phyloP scores from a whole-genome alignment of 2,113 vertebrate species.

The Gymnorhina tibicen region DNA sequence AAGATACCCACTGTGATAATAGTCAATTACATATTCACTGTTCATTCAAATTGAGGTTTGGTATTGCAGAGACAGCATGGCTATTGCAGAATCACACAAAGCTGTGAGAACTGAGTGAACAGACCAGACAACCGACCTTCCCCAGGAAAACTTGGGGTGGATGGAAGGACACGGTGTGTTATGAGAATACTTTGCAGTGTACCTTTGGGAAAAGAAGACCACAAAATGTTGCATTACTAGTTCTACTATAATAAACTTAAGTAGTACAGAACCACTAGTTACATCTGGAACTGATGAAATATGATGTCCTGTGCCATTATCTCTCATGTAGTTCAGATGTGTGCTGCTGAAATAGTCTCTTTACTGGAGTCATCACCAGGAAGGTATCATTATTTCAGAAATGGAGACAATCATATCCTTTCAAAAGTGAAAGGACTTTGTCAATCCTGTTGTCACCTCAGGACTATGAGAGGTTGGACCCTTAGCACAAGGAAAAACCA shows the following conservation, averaged over 20 bases:
- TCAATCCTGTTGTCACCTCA: neutral
- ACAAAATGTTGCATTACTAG: neutral
- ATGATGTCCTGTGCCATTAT: neutral
- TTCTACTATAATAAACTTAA: neutral
- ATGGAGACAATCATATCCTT: neutral
- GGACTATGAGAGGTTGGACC: neutral
- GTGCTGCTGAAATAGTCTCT: neutral
- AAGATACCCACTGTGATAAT: neutral
- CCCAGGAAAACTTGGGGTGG: too few relatives aligned
- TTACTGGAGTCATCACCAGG: accelerated
- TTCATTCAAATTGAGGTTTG: neutral
- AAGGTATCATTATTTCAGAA: neutral
- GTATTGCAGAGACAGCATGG: neutral
- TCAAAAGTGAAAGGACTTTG: neutral
- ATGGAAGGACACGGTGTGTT: neutral
- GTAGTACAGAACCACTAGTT: neutral
- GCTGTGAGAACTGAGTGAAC: neutral
- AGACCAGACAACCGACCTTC: neutral
- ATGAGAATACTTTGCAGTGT: neutral
- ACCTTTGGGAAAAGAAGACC: neutral
- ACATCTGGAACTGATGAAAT: neutral
- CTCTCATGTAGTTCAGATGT: neutral
- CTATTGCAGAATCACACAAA: neutral
- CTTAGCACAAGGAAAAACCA: neutral
- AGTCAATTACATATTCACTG: neutral